These are phyloP conservation scores for Stichopus horrens DNA, from an alignment of 53 echinoderm and acorn worm genomes.

Conservation along the genomic window DNA sequence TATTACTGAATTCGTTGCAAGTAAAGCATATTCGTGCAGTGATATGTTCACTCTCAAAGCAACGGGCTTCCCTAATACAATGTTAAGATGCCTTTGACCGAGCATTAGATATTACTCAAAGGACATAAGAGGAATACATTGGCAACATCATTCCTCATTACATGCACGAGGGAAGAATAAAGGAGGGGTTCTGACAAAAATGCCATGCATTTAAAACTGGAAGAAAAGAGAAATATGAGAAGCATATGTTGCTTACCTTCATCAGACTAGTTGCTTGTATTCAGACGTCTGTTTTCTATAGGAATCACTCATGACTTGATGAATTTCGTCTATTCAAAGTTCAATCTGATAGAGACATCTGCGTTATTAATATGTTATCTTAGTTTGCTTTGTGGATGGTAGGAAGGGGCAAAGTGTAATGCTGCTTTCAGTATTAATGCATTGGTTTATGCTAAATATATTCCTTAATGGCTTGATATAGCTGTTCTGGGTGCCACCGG, in stretches of 20 bases:
- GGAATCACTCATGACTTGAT: background rate
- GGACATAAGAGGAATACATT: background rate
- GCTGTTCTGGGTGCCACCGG: too few relatives aligned
- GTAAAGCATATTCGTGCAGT: too few relatives aligned
- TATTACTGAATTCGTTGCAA: too few relatives aligned
- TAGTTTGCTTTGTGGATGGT: background rate
- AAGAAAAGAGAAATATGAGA: background rate
- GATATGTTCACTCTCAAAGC: too few relatives aligned
- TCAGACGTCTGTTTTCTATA: background rate
- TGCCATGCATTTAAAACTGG: background rate
- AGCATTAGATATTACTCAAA: background rate
- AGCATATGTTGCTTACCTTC: background rate
- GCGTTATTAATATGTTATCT: background rate
- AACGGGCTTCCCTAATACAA: too few relatives aligned
- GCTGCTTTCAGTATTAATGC: too few relatives aligned
- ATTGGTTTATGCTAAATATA: too few relatives aligned
- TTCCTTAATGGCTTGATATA: too few relatives aligned
- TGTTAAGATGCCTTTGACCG: background rate
- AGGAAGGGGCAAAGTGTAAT: background rate
- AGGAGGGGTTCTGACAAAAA: background rate
- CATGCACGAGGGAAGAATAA: background rate
- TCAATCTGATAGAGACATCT: background rate
- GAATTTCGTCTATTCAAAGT: background rate
- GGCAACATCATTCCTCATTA: background rate
- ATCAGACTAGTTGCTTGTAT: background rate